Conservation (phyloP, 2,888 invertebrate species). For the Amblyjoppa fuscipennis region DNA sequence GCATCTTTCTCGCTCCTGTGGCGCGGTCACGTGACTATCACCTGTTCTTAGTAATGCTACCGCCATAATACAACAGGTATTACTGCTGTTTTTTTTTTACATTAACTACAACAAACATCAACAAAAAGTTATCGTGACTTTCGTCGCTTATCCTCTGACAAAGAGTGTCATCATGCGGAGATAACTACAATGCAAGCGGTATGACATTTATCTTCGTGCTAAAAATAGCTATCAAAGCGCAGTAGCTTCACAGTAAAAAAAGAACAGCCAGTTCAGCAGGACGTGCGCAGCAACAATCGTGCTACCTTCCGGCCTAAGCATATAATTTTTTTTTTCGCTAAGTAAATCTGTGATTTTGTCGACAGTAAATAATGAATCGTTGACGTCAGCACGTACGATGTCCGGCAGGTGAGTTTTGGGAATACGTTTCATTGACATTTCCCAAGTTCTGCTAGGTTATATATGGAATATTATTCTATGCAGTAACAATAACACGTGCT, state of each 20-base stretch:
- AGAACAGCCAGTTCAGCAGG: not conserved
- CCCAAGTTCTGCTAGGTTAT: not conserved
- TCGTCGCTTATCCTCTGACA: not conserved
- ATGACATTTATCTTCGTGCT: constrained; percentile 6
- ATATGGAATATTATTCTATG: not conserved
- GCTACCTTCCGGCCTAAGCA: not conserved
- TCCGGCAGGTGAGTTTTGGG: not conserved
- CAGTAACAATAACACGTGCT: not conserved
- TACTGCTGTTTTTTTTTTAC: no score
- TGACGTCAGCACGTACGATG: not conserved
- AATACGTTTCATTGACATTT: not conserved
- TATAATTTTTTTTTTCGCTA: not conserved
- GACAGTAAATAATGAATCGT: not conserved
- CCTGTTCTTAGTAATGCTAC: no score
- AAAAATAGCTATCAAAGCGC: not conserved
- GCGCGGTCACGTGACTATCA: no score
- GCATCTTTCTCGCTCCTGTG: no score
- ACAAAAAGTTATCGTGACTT: not conserved
- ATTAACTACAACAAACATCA: not conserved
- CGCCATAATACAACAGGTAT: no score
- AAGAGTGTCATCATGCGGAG: not conserved
- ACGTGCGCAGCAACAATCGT: not conserved
- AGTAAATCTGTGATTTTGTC: not conserved
- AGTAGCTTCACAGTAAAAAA: not conserved
- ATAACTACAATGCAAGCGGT: not conserved